These are phyloP conservation scores for Amphiprion clarkii DNA, from an alignment of 2,797 vertebrate genomes.

Conservation along the genomic window DNA sequence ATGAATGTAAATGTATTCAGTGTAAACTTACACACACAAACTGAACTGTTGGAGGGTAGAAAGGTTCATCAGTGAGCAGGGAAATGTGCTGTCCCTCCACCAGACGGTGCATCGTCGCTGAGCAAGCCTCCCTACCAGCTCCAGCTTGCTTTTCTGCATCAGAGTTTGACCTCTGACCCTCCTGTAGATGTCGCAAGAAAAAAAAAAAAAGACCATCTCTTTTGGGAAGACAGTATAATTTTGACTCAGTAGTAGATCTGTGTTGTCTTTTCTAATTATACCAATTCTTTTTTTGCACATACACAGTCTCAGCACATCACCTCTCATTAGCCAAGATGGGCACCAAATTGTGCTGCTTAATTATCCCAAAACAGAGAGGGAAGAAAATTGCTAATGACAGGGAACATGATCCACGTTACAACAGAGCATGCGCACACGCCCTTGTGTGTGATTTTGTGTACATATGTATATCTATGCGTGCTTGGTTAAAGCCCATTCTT, in stretches of 20 bases:
- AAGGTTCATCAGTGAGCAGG: constrained; percentile 24
- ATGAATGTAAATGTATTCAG: constrained; percentile 71
- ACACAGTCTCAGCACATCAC: constrained; percentile 62
- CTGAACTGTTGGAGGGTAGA: constrained; percentile 40
- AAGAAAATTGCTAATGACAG: constrained; percentile 68
- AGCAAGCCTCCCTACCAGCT: background rate
- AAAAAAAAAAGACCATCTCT: background rate
- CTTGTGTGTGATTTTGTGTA: constrained; percentile 15
- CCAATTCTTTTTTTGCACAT: constrained; percentile 47
- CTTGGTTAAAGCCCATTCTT: constrained; percentile 28
- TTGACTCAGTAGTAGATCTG: constrained; percentile 46
- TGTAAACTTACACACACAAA: constrained; percentile 47
- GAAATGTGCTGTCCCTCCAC: constrained; percentile 13
- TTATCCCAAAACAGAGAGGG: constrained; percentile 65
- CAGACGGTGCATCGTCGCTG: constrained; percentile 10
- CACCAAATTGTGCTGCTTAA: constrained; percentile 69
- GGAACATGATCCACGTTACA: constrained; percentile 50
- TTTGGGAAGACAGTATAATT: constrained; percentile 20
- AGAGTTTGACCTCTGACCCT: constrained; percentile 27
- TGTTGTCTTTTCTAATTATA: constrained; percentile 67
- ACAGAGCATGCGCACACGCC: constrained; percentile 4
- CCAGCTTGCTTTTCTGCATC: constrained; percentile 9
- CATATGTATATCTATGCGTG: constrained; percentile 3
- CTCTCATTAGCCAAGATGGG: constrained; percentile 64
- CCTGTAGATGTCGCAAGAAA: background rate